Evolutionary conservation across 2,797 vertebrate species (phyloP), one percentile per base, ranked within the genome.

Genomic region (Rhinophrynus dorsalis): DNA sequence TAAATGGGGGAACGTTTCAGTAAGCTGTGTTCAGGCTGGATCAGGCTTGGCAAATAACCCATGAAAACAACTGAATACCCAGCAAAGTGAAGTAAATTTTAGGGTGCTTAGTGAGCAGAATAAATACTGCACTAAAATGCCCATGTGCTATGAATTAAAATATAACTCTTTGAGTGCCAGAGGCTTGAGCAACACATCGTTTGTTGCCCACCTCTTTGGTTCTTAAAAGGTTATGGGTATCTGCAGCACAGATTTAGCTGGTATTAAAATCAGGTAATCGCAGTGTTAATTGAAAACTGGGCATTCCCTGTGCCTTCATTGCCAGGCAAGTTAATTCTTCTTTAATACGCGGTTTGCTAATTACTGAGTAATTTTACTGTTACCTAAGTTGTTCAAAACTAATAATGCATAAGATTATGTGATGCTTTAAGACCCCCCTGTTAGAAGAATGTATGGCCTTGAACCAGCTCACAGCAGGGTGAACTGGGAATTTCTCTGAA

Each of bases 341-440:
- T 68, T 65, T 73, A 72, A 72, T 59, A 66, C 54, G n/a, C 17
- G n/a, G 54, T 30, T 59, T 27, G 26, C 44, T 73, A 73, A 73
- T 73, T 73, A 66, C 54, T 73, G 3, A 44, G 33, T 73, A 73
- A 59, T 66, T 65, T 65, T 51, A 29, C 33, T 21, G 40, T 64
- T 64, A 64, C 60, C 52, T 50, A 72, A 72, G 32, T 72, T 50
- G 50, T 50, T 23, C 42, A 24, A 32, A 38, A 65, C 68, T 50
- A 64, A 72, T 65, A 72, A 58, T 29, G 18, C 11, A 51, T 72
- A 37, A 26, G 68, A 64, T 65, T 65, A 72, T 15, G 12, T 32
- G n/a, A 18, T 29, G 51, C 4, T 54, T 37, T 38, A 27, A 50
- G 23, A 26, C 47, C 51, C 32, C 20, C 42, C 44, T 27, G 42